Evolutionary conservation across 2,888 invertebrate species (phyloP), one percentile per base, ranked within the genome.

Genomic region (Netelia inedita): DNA sequence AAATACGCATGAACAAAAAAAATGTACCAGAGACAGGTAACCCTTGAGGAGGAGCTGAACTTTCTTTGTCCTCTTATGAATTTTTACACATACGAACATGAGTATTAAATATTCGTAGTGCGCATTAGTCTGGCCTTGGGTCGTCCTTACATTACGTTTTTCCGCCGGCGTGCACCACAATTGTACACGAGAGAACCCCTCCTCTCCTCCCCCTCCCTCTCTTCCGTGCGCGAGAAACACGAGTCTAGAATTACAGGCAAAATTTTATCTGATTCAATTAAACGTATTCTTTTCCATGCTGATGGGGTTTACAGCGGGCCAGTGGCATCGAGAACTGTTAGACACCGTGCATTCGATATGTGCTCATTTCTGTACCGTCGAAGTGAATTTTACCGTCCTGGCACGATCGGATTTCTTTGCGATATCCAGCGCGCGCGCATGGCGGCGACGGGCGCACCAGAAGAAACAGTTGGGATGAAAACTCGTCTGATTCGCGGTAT

Each of bases 221-320:
- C 59, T 19, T 46, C 59, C 59, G 43, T n/a, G 14, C 63, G 79
- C 46, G 63, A 75, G 72, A 1, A 2, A 14, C 11, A 14, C 72
- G 79, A 79, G 82, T 75, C 72, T 79, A 82, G 74, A 85, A 82
- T 85, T 82, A 82, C 85, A 19, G 61, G 35, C 79, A 3, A 65
- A 66, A 78, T 79, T 79, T 55, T 66, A 82, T 82, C 85, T 72
- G 82, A 82, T 82, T 82, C 82, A 82, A 85, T 82, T 79, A 75
- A 79, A 85, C 72, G 65, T 66, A 75, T 72, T 80, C 19, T 74
- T 78, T 82, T 82, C 74, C 1, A 50, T 55, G 14, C 23, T 50
- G 50, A 50, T 21, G 66, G 35, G 8, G 11, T 46, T 41, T 19
- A 46, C 43, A 16, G 9, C n/a, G 10, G 16, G 59, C 28, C 59